These are phyloP conservation scores for Harpegnathos saltator DNA, from an alignment of 1,140 invertebrate genomes.

Conservation along the genomic window DNA sequence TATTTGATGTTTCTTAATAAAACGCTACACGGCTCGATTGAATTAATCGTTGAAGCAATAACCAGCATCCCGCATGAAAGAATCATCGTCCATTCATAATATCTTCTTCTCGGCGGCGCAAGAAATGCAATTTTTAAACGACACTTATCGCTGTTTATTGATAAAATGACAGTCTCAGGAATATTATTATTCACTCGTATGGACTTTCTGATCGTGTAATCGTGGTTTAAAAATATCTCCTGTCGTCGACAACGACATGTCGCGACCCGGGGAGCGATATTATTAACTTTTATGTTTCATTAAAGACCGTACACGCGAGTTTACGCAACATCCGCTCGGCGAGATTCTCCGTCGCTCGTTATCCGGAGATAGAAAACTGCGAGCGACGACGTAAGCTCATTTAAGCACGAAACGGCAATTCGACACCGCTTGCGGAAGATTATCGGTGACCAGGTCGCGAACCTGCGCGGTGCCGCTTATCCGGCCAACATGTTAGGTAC, in stretches of 20 bases:
- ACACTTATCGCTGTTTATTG: slow-evolving; percentile 6
- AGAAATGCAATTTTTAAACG: neutral
- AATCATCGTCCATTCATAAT: neutral
- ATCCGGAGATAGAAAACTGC: neutral
- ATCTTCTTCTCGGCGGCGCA: neutral
- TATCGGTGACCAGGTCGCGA: slow-evolving; percentile 8
- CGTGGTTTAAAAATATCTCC: slow-evolving; percentile 33
- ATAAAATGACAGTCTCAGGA: neutral
- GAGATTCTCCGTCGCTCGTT: neutral
- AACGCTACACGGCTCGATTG: neutral
- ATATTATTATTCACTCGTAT: slow-evolving; percentile 31
- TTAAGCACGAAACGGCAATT: slow-evolving; percentile 19
- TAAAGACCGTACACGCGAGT: neutral
- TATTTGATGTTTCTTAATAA: neutral
- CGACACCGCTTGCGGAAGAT: slow-evolving; percentile 14
- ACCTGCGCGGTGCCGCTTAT: neutral
- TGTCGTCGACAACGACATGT: slow-evolving; percentile 11
- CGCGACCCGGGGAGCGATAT: slow-evolving; percentile 2
- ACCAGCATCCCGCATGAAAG: neutral
- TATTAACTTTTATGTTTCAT: slow-evolving; percentile 22
- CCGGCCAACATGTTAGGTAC: neutral
- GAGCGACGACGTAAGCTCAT: neutral
- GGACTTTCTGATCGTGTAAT: slow-evolving; percentile 22
- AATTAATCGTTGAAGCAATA: neutral
- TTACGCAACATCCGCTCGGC: slow-evolving; percentile 12